Evolutionary conservation across 2,113 vertebrate genomes (phyloP), one percentile per base, ranked within the genome.

Genomic region (Fulica atra): DNA sequence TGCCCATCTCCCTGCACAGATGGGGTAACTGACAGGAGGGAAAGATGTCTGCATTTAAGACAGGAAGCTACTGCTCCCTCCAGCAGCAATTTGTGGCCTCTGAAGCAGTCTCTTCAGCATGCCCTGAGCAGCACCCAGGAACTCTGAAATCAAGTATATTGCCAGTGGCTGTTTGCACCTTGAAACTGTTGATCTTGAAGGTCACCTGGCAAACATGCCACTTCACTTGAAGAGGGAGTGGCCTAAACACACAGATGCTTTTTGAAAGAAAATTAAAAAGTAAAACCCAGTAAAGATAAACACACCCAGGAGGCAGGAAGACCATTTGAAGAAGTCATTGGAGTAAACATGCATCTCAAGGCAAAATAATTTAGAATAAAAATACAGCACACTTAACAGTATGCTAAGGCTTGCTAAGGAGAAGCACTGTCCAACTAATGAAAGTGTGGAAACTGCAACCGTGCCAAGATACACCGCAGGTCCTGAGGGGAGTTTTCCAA

Each of bases 211-310:
- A 92, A 88, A 54, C 26, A 56, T 84, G 56, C 36, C 60, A 4
- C 69, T 82, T 61, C 72, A 48, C 69, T 81, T 56, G 46, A 63
- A 40, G 35, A 66, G 10, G 23, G 2, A 74, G 21, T 35, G 74
- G 61, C 44, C 79, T 72, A 31, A 81, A 53, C 26, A 16, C 25
- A 85, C 21, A 65, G 26, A 25, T 7, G 5, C 11, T 85, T 53
- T 25, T 79, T 92, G 63, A 78, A 92, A 88, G 64, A 91, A 81
- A 81, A 83, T 81, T 54, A 64, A 68, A 87, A 71, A 81, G 65
- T 29, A 81, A 93, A 95, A 93, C 33, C 42, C 35, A 79, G 16
- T 74, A 83, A 83, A 44, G 61, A 91, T 89, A 92, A 87, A 73
- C 56, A 93, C 60, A 83, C 78, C 53, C 91, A 74, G 48, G 73